These are phyloP conservation scores for Drosophila ironensis DNA, from an alignment of 1,140 invertebrate genomes.

Conservation along the genomic window DNA sequence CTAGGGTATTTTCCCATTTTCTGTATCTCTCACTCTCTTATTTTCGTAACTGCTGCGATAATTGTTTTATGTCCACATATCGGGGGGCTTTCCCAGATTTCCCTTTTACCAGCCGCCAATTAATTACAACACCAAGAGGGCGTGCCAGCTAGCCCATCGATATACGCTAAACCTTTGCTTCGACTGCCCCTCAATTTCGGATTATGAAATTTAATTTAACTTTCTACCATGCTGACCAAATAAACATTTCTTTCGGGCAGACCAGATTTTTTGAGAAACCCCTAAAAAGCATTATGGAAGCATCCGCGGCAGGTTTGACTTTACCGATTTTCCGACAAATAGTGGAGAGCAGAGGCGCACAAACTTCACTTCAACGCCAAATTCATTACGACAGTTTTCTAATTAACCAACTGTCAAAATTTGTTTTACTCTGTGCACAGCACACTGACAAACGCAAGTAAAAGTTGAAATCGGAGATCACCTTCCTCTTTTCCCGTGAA, in stretches of 20 bases:
- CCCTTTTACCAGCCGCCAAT: slow-evolving; percentile 47
- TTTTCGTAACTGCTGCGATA: slow-evolving; percentile 23
- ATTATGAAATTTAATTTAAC: slow-evolving; percentile 30
- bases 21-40: background rate
- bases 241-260: no score
- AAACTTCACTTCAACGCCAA: slow-evolving; percentile 33
- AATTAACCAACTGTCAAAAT: slow-evolving; percentile 58
- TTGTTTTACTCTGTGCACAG: slow-evolving; percentile 13
- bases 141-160: slow-evolving; percentile 28
- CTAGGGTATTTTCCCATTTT: slow-evolving; percentile 26
- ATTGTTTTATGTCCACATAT: slow-evolving; percentile 38
- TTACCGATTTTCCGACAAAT: no score
- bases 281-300: no score
- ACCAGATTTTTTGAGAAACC: no score
- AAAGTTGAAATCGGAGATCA: slow-evolving; percentile 48
- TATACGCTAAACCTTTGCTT: background rate
- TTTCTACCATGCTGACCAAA: slow-evolving; percentile 18
- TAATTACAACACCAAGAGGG: slow-evolving; percentile 57
- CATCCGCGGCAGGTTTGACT: no score
- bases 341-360: slow-evolving; percentile 8
- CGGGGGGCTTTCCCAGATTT: slow-evolving; percentile 34
- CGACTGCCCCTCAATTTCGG: slow-evolving; percentile 4
- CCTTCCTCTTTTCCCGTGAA: slow-evolving; percentile 18
- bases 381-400: slow-evolving; percentile 59
- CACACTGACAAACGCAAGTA: slow-evolving; percentile 24